Percentiles rank a stretch among this genome's conserved stretches.
These are phyloP conservation scores for Horisme vitalbata DNA, from an alignment of 2,888 invertebrate species.

Conservation along the genomic window DNA sequence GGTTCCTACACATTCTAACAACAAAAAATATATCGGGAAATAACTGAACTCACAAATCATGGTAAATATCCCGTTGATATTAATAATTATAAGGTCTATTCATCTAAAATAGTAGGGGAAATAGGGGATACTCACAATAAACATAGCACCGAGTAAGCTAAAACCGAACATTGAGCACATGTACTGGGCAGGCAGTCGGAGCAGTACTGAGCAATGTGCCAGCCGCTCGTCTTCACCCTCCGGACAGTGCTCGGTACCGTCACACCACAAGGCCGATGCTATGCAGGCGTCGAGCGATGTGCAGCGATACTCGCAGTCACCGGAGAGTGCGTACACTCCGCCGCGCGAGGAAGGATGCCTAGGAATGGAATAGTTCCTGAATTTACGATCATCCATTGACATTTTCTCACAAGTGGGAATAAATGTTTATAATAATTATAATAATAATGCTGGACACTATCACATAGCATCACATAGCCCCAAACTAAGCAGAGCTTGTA, in stretches of 20 bases:
- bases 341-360: conserved; percentile 80
- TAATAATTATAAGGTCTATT: too few relatives aligned
- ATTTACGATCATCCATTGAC: too few relatives aligned
- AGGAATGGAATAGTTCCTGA: conserved; percentile 24
- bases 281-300: conserved; percentile 92
- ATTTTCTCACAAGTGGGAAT: too few relatives aligned
- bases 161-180: conserved; percentile 83
- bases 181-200: conserved; percentile 90
- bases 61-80: too few relatives aligned
- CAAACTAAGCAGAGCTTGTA: too few relatives aligned
- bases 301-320: conserved; percentile 90
- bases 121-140: conserved; percentile 71
- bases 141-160: conserved; percentile 69
- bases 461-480: too few relatives aligned
- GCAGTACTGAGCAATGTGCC: conserved; percentile 89
- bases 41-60: too few relatives aligned
- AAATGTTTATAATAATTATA: too few relatives aligned
- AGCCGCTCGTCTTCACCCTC: conserved; percentile 91
- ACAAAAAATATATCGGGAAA: too few relatives aligned
- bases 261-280: conserved; percentile 90
- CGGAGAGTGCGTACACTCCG: conserved; percentile 83
- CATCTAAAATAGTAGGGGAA: not conserved
- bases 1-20: too few relatives aligned
- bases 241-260: conserved; percentile 90
- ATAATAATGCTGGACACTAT: too few relatives aligned